Evolutionary conservation across 2,888 invertebrate species (phyloP), one percentile per base, ranked within the genome.

Genomic region (Ophraella communa): DNA sequence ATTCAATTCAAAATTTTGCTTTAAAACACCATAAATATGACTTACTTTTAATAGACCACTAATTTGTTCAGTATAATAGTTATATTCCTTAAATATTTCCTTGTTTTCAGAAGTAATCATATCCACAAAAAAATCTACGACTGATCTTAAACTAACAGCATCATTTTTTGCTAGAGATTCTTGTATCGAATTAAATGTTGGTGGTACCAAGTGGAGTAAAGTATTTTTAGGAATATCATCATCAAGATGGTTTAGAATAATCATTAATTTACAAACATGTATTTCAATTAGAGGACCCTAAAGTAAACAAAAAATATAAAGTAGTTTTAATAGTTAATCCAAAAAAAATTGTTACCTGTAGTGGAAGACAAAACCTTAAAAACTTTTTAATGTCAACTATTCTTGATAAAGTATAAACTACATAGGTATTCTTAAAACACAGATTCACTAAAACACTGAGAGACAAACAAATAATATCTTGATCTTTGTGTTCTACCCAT

Each of bases 391-490:
- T 87, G 73, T 92, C 90, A 0, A 92, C 87, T 4, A 88, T 88
- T 66, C 90, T 86, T 83, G 91, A 87, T 27, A 93, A 82, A 0
- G 89, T 87, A 74, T 92, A 91, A 42, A 92, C 85, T 0, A 91
- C 91, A 0, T 91, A 89, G 63, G 91, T 81, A 79, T 93, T 93
- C 70, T 90, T 91, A 76, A 92, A 91, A 78, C 92, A 93, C 2
- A 93, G 81, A 83, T 93, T 93, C 0, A 92, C 91, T 0, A 93
- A 80, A 11, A 93, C 88, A 0, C 91, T 90, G 0, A 93, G 82
- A 0, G 88, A 85, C 49, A 88, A 77, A 23, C 84, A 79, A 3
- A 85, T 78, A 27, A 85, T 83, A 61, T 84, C 83, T 44, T 80
- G 79, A 20, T 86, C 85, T 1, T 85, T 85, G 10, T 85, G 84